Evolutionary conservation across 2,888 invertebrate genomes (phyloP).

Genomic region (Polylopha cassiicola): DNA sequence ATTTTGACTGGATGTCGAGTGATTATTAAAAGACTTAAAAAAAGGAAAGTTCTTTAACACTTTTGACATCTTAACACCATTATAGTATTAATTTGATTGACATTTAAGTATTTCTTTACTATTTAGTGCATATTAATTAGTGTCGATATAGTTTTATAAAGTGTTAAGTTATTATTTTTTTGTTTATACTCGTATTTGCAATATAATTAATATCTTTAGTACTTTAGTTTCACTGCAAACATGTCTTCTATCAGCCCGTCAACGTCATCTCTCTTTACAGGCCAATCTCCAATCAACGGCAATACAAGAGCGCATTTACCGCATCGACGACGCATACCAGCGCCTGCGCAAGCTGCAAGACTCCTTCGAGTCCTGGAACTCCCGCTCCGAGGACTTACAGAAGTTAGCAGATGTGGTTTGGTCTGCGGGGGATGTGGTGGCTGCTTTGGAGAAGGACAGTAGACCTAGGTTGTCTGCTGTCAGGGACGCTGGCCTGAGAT

Average conservation of each 20-base stretch:
- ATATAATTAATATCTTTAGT: too few species aligned
- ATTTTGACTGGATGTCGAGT: too few species aligned
- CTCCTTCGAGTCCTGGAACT: slow-evolving; percentile 51
- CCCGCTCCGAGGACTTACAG: slow-evolving; percentile 62
- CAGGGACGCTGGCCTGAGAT: slow-evolving; percentile 48
- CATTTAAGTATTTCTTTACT: too few species aligned
- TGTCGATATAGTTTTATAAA: too few species aligned
- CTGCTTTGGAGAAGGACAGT: slow-evolving; percentile 66
- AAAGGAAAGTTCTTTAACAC: too few species aligned
- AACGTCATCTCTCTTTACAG: slow-evolving; percentile 32
- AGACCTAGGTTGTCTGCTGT: slow-evolving; percentile 46
- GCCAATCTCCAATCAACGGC: slow-evolving; percentile 64
- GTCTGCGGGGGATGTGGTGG: slow-evolving; percentile 65
- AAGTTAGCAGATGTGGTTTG: slow-evolving; percentile 66
- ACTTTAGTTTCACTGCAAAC: too few species aligned
- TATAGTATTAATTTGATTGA: too few species aligned
- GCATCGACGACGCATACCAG: slow-evolving; percentile 45
- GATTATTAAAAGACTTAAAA: too few species aligned
- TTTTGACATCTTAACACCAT: too few species aligned
- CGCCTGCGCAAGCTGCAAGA: slow-evolving; percentile 42
- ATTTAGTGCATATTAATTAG: too few species aligned
- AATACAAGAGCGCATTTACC: slow-evolving; percentile 59
- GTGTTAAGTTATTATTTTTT: too few species aligned
- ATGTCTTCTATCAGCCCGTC: background rate
- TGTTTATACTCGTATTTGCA: too few species aligned